phyloP scores from a whole-genome alignment of 92 coral and sea anemone genomes.

The Actinostola sp. region DNA sequence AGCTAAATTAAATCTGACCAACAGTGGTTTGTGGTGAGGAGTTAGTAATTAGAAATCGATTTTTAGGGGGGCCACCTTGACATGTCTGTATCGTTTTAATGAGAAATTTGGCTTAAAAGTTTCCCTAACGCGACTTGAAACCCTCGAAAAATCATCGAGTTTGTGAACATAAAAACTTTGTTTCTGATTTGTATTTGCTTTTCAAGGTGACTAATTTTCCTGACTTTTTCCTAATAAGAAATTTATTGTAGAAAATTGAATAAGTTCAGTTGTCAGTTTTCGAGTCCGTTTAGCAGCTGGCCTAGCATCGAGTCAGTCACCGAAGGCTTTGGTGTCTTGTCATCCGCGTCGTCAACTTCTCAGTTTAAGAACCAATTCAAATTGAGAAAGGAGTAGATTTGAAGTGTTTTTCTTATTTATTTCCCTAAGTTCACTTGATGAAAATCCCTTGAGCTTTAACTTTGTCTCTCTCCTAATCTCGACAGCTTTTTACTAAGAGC shows the following conservation, averaged over 20 bases:
- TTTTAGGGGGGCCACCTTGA: conserved; percentile 9
- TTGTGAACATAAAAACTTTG: conserved; percentile 18
- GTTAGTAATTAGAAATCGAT: conserved; percentile 21
- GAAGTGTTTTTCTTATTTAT: not conserved
- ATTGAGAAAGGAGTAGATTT: too few species aligned
- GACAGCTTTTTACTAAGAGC: not conserved
- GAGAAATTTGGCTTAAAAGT: conserved; percentile 24
- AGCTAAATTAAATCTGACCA: conserved; percentile 24
- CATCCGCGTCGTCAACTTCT: too few species aligned
- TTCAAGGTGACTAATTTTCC: conserved; percentile 22
- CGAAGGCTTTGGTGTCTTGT: too few species aligned
- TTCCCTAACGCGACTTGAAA: conserved; percentile 15
- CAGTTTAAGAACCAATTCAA: too few species aligned
- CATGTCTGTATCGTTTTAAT: conserved; percentile 28
- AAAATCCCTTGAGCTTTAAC: conserved; percentile 1
- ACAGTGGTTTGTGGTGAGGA: conserved; percentile 35
- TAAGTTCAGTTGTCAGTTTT: not conserved
- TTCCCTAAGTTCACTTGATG: not conserved
- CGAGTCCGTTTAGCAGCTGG: conserved; percentile 3
- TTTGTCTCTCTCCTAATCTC: not conserved
- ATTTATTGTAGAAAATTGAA: conserved; percentile 8
- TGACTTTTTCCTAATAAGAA: conserved; percentile 20
- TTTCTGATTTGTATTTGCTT: conserved; percentile 15
- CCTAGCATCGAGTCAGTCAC: not conserved
- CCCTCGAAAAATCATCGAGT: conserved; percentile 9